Base-by-base conservation (phyloP, 2,113 vertebrate species). In the Dryoscopus gambensis region DNA sequence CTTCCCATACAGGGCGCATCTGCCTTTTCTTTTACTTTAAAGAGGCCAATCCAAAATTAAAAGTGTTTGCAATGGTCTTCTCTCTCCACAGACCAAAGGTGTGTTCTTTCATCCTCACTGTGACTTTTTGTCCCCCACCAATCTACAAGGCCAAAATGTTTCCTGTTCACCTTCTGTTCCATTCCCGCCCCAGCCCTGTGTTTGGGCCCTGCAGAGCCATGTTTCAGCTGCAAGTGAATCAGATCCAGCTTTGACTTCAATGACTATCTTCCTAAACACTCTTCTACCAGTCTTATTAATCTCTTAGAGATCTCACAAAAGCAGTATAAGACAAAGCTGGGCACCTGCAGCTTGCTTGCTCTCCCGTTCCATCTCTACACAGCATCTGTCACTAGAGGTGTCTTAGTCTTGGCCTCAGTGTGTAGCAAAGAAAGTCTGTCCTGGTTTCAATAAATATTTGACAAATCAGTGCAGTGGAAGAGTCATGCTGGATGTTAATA, bases 341-440 rank as follows among this genome's bases (percentile, higher is more conserved):
- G n/a, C 42, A 33, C 39, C 28, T 49, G 46, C 65, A 57, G 44
- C 59, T 76, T 23, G 11, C 31, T 24, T 50, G 2, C 15, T 64
- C 35, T 28, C 24, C 25, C 4, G 8, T 57, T 64, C 28, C 13
- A n/a, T 27, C 52, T 56, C 27, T 37, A 17, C 0, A 0, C 63
- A 60, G 56, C 28, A 20, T 44, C 74, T 37, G 25, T 11, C 19
- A 10, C 5, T 35, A 6, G 14, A 68, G 35, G 7, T 2, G 9
- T 28, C 19, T 46, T 46, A n/a, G 33, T 37, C 47, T 53, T 19
- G 25, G 16, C 39, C 60, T 60, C 21, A 8, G 62, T 6, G 13
- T 11, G 11, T 9, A 30, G 57, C n/a, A 57, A 35, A 59, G 35
- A 33, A 71, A 80, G 11, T 46, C 50, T 75, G 0, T 47, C 30